These are phyloP conservation scores for Prenolepis imparis DNA, from an alignment of 2,888 invertebrate species.

Conservation along the genomic window DNA sequence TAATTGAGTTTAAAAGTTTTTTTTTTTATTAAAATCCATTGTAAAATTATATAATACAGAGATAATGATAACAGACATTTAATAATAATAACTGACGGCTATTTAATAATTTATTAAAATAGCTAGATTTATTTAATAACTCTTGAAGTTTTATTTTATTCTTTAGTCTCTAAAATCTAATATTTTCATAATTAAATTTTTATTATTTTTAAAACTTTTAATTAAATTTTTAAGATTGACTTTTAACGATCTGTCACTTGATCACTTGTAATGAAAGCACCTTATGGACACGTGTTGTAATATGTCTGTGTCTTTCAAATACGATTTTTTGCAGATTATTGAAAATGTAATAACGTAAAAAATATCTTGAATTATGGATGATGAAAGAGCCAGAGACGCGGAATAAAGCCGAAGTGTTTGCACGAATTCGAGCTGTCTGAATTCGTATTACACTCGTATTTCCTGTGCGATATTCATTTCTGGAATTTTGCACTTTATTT, in stretches of 20 bases:
- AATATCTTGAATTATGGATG: background rate
- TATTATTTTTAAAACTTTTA: background rate
- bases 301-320: background rate
- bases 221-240: background rate
- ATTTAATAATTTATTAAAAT: background rate
- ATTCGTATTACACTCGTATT: constrained; percentile 50
- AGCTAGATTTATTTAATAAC: background rate
- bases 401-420: constrained; percentile 2
- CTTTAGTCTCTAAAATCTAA: background rate
- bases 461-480: constrained; percentile 58
- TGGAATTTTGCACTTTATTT: constrained; percentile 64
- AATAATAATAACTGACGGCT: background rate
- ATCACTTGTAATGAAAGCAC: background rate
- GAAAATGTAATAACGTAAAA: background rate
- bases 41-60: background rate
- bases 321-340: background rate
- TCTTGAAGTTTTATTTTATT: background rate
- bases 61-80: background rate
- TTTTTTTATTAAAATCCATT: background rate
- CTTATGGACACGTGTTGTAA: background rate
- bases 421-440: constrained; percentile 27
- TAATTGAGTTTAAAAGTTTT: background rate
- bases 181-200: constrained; percentile 1
- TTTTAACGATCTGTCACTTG: background rate
- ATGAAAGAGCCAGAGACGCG: constrained; percentile 45